Evolutionary conservation across 2,113 vertebrate genomes (phyloP).

Genomic region (Antechinus stuartii): DNA sequence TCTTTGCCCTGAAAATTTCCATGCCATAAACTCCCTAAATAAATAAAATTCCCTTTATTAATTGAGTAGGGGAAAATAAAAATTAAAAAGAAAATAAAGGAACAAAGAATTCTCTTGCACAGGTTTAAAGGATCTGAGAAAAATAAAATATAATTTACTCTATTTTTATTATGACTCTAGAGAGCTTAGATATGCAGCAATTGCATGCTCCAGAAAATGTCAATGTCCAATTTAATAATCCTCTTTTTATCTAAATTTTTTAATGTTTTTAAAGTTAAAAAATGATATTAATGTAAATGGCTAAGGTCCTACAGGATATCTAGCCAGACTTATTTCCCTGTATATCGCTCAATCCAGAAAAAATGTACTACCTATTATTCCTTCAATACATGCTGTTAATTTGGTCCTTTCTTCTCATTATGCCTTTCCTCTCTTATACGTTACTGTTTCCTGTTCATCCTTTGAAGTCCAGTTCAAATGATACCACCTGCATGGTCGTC

Average conservation of each 20-base stretch:
- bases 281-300: slow-evolving; percentile 32
- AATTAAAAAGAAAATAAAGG: slow-evolving; percentile 11
- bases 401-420: background rate
- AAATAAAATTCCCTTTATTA: slow-evolving; percentile 32
- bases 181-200: background rate
- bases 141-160: slow-evolving; percentile 37
- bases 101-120: background rate
- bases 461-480: background rate
- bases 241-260: slow-evolving; percentile 42
- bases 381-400: background rate
- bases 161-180: slow-evolving; percentile 53
- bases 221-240: slow-evolving; percentile 33
- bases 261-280: slow-evolving; percentile 47
- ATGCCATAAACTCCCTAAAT: background rate
- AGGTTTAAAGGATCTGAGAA: slow-evolving; percentile 16
- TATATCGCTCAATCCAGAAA: background rate
- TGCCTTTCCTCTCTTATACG: background rate
- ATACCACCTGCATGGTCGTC: background rate
- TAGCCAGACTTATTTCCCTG: background rate
- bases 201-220: slow-evolving; percentile 1
- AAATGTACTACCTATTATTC: background rate
- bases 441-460: background rate
- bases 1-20: background rate
- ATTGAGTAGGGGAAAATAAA: background rate
- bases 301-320: background rate